Base-by-base conservation (phyloP, 2,797 vertebrate species). In the Liparis tanakae region DNA sequence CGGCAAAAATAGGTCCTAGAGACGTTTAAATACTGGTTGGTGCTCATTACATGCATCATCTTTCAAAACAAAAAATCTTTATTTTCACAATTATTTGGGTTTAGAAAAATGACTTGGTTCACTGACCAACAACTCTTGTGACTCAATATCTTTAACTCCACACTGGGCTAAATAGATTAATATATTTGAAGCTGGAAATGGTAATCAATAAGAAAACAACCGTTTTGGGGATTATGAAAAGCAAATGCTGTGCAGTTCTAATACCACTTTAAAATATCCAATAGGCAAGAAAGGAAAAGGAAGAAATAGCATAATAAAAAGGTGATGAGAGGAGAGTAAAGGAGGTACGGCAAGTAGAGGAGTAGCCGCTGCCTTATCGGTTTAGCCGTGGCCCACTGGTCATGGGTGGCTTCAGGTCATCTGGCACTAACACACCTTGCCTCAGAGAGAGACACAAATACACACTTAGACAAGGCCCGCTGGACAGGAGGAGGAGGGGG, bases 391-490 rank as follows among this genome's bases (percentile, higher is more conserved):
- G 88, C 78, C 80, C 78, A 82, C 68, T 81, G 75, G 80, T 74
- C 70, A 79, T 83, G 80, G 81, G 80, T 86, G 73, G 69, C 81
- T 80, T 80, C 48, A 80, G 87, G 90, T 92, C 90, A 87, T 82
- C 81, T 90, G 85, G 85, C 84, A 88, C 70, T 86, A 91, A 89
- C 72, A 76, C 77, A 86, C 76, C 76, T 72, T 10, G 63, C 76
- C 80, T 84, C 81, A 73, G 81, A 84, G 67, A 88, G 76, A 67
- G 70, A 67, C 72, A 75, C 84, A 89, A 87, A 81, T 75, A 80
- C 74, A 82, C 62, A 81, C 84, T 91, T 88, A 88, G 82, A 86
- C 79, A 85, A 89, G 83, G 82, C 64, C 82, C 83, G 89, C 63
- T 85, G 83, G 75, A 87, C 71, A 84, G 76, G 39, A 68, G 64